Conservation (phyloP, 2,797 vertebrate species). For the Malurus leucopterus region DNA sequence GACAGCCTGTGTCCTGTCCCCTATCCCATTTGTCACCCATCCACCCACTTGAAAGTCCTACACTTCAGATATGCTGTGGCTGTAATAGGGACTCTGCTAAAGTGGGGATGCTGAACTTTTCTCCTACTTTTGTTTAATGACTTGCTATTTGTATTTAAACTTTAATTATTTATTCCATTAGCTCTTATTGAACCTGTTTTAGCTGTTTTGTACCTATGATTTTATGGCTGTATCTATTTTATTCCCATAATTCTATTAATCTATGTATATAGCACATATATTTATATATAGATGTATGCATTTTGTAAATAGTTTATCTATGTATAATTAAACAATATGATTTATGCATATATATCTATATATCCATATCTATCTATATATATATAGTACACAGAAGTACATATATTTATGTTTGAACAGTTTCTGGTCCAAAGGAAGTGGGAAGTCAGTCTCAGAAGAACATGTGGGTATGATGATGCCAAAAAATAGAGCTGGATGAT, state of each 20-base stretch:
- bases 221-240: neutral
- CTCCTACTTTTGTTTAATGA: neutral
- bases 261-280: neutral
- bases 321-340: neutral
- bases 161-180: neutral
- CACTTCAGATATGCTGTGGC: neutral
- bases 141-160: neutral
- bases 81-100: neutral
- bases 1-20: neutral
- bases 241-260: neutral
- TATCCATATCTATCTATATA: too few relatives aligned
- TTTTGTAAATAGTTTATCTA: neutral
- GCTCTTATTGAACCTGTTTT: neutral
- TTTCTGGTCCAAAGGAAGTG: neutral
- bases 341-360: neutral
- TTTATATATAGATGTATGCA: neutral
- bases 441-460: neutral
- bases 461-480: fast-evolving
- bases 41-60: neutral
- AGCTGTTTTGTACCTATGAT: neutral
- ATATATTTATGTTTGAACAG: neutral
- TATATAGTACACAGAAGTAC: neutral
- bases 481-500: neutral
- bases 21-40: neutral
- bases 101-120: neutral